These are phyloP conservation scores for Cossypha caffra DNA, from an alignment of 2,797 vertebrate genomes.

Conservation along the genomic window DNA sequence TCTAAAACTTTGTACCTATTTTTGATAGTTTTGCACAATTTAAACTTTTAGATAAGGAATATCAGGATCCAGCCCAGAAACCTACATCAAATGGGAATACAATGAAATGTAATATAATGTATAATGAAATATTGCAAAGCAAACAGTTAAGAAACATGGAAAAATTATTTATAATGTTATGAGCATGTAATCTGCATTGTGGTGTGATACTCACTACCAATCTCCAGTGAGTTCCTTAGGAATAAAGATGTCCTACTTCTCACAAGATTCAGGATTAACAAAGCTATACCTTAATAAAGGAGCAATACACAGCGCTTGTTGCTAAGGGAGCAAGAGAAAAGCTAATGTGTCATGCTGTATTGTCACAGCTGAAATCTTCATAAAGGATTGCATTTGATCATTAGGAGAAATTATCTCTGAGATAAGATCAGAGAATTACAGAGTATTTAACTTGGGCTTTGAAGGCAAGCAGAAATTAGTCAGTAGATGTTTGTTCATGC, in stretches of 20 bases:
- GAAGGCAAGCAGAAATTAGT: neutral
- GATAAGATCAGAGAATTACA: neutral
- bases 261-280: neutral
- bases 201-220: neutral
- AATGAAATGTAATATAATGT: neutral
- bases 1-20: neutral
- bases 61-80: neutral
- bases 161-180: neutral
- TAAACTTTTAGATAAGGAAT: neutral
- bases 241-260: neutral
- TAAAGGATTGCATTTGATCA: neutral
- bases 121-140: neutral
- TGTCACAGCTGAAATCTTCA: neutral
- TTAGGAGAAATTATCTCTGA: neutral
- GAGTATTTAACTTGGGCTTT: neutral
- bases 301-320: neutral
- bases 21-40: neutral
- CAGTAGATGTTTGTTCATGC: neutral
- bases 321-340: neutral
- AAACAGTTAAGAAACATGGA: neutral
- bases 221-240: neutral
- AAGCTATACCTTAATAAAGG: neutral
- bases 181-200: neutral
- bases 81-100: neutral
- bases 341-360: neutral